phyloP scores from a whole-genome alignment of 2,797 vertebrate species.

The Triplophysa bombifrons region DNA sequence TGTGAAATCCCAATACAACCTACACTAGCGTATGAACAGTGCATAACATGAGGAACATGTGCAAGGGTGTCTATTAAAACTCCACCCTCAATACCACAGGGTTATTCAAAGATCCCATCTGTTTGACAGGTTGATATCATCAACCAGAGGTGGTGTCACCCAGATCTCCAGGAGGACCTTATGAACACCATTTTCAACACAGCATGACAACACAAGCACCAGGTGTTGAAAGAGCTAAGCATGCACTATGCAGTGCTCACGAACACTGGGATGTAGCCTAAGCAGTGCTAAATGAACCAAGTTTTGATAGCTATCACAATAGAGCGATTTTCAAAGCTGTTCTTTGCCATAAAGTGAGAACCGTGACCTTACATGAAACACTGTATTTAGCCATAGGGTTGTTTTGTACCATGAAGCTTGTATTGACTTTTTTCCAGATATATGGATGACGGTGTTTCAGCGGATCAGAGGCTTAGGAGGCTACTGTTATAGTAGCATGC shows the following conservation, averaged over 20 bases:
- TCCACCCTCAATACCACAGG: too few relatives aligned
- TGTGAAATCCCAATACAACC: background rate
- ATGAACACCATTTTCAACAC: background rate
- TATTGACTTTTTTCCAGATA: background rate
- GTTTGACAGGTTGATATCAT: background rate
- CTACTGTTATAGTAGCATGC: background rate
- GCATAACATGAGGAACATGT: too few relatives aligned
- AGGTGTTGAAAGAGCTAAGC: background rate
- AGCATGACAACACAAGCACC: background rate
- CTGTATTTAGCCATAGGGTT: background rate
- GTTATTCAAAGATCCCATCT: too few relatives aligned
- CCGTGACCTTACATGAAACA: slow-evolving; percentile 5
- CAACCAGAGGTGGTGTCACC: background rate
- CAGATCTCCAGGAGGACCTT: background rate
- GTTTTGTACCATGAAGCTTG: background rate
- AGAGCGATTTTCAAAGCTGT: background rate
- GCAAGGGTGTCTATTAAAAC: too few relatives aligned
- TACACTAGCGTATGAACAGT: too few relatives aligned
- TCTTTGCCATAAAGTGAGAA: background rate
- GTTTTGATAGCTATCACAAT: too few relatives aligned
- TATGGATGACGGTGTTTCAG: background rate
- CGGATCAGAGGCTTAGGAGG: background rate
- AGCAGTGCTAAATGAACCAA: too few relatives aligned
- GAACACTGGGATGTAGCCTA: too few relatives aligned
- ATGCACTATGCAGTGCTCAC: background rate